Conservation (phyloP, 2,888 invertebrate species). For the Lysandra bellargus region DNA sequence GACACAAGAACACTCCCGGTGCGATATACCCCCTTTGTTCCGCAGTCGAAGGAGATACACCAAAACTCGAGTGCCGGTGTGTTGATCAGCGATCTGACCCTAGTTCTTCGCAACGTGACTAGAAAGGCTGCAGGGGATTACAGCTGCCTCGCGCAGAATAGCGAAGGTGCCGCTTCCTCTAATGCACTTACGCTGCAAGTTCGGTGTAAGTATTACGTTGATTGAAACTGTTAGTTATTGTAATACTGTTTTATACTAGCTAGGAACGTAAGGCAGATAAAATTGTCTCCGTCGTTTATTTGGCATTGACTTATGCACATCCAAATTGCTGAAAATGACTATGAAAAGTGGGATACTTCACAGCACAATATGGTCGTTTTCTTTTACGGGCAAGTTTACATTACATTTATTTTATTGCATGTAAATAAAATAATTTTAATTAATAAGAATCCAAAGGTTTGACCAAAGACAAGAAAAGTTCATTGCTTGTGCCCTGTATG, state of each 20-base stretch:
- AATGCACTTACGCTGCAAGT: slow-evolving; percentile 91
- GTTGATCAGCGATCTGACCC: slow-evolving; percentile 92
- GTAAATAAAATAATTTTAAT: too few relatives aligned
- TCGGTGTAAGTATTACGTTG: slow-evolving; percentile 85
- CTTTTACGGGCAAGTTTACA: too few relatives aligned
- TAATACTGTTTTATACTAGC: neutral
- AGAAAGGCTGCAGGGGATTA: slow-evolving; percentile 89
- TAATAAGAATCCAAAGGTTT: too few relatives aligned
- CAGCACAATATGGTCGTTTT: too few relatives aligned
- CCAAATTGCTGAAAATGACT: neutral
- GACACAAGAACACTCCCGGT: too few relatives aligned
- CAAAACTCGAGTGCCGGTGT: slow-evolving; percentile 90
- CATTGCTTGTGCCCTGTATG: too few relatives aligned
- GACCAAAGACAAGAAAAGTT: too few relatives aligned
- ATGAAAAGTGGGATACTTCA: too few relatives aligned
- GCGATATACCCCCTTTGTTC: neutral
- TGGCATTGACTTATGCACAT: neutral
- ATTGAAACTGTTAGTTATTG: neutral
- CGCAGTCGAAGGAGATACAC: slow-evolving; percentile 87
- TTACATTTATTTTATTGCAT: too few relatives aligned
- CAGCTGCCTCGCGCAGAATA: slow-evolving; percentile 92
- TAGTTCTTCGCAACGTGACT: slow-evolving; percentile 92
- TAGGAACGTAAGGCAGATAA: too few relatives aligned
- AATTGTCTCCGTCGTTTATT: neutral
- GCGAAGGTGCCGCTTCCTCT: slow-evolving; percentile 93